Percentiles rank a stretch among this genome's conserved stretches.
Evolutionary conservation across 2,113 vertebrate species (phyloP).

Genomic region (Scytalopus superciliaris): DNA sequence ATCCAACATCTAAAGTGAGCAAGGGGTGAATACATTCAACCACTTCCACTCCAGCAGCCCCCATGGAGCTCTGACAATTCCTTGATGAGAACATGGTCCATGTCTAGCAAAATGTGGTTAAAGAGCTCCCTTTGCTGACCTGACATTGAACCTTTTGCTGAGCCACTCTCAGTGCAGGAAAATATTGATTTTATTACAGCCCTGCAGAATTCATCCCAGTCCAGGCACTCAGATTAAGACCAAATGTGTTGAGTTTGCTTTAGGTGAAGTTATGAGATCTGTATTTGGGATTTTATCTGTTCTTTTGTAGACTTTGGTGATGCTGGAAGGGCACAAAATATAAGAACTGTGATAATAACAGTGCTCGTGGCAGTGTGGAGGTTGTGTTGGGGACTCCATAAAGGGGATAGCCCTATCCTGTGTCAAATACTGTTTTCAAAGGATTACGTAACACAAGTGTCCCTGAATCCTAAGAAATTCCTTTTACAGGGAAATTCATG

Average conservation of each 20-base stretch:
- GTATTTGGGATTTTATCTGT: conserved; percentile 15
- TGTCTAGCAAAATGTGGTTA: background rate
- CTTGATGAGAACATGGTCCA: background rate
- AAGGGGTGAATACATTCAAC: background rate
- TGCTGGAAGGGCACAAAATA: background rate
- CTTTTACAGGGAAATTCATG: conserved; percentile 47
- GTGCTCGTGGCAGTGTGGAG: background rate
- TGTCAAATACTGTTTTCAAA: conserved; percentile 25
- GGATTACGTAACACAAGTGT: conserved; percentile 20
- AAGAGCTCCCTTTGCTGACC: conserved; percentile 64
- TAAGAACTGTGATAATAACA: background rate
- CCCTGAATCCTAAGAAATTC: conserved; percentile 34
- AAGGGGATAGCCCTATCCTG: conserved; percentile 37
- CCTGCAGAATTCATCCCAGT: conserved; percentile 28
- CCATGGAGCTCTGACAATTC: background rate
- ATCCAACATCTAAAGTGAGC: background rate
- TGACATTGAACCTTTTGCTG: conserved; percentile 61
- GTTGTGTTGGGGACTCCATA: background rate
- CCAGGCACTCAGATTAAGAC: conserved; percentile 46
- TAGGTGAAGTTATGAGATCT: background rate
- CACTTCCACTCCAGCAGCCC: background rate
- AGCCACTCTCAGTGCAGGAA: conserved; percentile 47
- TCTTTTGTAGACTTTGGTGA: background rate
- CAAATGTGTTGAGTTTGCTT: conserved; percentile 1
- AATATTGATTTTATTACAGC: conserved; percentile 66